Conservation (phyloP, 2,113 vertebrate genomes). For the Corythornis cristatus region DNA sequence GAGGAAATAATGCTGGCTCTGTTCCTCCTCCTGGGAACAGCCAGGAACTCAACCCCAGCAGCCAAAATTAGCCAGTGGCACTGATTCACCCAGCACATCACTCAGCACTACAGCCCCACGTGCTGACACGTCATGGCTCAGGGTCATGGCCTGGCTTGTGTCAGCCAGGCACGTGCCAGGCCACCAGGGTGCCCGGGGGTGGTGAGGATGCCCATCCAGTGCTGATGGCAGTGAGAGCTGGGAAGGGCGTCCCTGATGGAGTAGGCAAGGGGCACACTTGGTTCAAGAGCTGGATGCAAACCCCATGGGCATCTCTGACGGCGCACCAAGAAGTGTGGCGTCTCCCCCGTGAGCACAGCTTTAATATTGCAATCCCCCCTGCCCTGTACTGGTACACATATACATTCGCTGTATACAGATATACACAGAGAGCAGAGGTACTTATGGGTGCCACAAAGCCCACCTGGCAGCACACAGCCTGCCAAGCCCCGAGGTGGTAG, state of each 20-base stretch:
- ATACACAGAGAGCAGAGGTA: not conserved
- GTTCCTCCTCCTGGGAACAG: not conserved
- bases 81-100: slow-evolving; percentile 7
- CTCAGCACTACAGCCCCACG: not conserved
- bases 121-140: not conserved
- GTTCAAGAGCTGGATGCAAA: not conserved
- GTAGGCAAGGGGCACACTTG: not conserved
- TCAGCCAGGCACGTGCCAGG: not conserved
- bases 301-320: fast-evolving
- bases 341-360: not conserved
- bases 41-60: not conserved
- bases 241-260: not conserved
- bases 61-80: not conserved
- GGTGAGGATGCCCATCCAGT: not conserved
- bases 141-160: not conserved
- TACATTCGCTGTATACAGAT: slow-evolving; percentile 16
- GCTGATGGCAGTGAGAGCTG: not conserved
- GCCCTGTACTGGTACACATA: not conserved
- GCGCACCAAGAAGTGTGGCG: not conserved
- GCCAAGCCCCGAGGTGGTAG: not conserved
- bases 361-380: not conserved
- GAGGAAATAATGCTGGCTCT: not conserved
- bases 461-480: not conserved
- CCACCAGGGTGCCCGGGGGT: not conserved
- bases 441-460: not conserved